A percentile compares a stretch with the other conserved stretches of the same genome.
Evolutionary conservation across 2,797 vertebrate genomes (phyloP).

Genomic region (Sebastes minor): DNA sequence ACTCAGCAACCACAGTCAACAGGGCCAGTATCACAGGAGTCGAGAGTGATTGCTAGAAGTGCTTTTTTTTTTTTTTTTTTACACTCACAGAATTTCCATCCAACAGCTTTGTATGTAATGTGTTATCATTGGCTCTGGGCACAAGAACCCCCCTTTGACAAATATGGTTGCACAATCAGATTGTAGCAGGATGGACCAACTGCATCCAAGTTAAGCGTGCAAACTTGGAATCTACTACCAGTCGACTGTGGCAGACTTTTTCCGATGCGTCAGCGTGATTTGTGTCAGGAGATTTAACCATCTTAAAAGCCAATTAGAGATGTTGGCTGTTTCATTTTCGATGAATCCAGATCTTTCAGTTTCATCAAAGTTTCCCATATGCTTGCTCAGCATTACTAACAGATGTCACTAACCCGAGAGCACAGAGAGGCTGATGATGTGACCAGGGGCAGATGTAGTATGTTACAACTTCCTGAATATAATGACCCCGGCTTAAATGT

Average conservation of each 20-base stretch:
- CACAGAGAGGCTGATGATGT: conserved; percentile 50
- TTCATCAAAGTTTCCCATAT: conserved; percentile 67
- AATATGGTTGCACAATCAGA: conserved; percentile 66
- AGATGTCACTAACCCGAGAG: conserved; percentile 61
- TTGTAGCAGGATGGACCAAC: conserved; percentile 56
- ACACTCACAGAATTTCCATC: conserved; percentile 44
- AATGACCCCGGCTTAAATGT: conserved; percentile 55
- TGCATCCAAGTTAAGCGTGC: conserved; percentile 53
- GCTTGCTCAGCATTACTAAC: conserved; percentile 69
- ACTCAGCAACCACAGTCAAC: conserved; percentile 63
- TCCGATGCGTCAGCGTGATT: conserved; percentile 64
- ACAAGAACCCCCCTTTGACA: conserved; percentile 56
- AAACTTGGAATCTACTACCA: conserved; percentile 38
- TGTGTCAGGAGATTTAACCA: conserved; percentile 59
- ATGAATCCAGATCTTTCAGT: conserved; percentile 63
- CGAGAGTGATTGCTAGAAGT: conserved; percentile 1
- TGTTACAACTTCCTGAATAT: conserved; percentile 65
- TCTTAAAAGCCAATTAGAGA: conserved; percentile 66
- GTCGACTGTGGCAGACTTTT: conserved; percentile 46
- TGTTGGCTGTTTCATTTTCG: conserved; percentile 56
- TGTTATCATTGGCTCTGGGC: conserved; percentile 73
- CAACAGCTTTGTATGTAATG: conserved; percentile 55
- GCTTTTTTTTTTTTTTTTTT: conserved; percentile 17
- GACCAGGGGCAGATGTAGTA: conserved; percentile 53
- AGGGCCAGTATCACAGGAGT: conserved; percentile 20